Percentiles rank a stretch among this genome's conserved stretches.
phyloP scores from a whole-genome alignment of 2,113 vertebrate species.

The Crotalus tigris region DNA sequence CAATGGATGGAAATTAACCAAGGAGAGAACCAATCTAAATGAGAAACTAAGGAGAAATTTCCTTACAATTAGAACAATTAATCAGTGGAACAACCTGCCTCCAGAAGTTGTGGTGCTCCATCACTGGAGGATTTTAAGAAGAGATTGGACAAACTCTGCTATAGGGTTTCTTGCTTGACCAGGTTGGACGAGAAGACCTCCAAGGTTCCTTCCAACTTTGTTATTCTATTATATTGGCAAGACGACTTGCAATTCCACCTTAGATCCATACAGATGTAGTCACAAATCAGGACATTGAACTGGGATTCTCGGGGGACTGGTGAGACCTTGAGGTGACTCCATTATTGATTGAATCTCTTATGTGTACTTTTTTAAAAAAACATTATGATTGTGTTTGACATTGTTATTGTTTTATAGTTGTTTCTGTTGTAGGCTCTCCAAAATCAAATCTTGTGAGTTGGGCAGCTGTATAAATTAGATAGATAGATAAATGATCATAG shows the following conservation, averaged over 20 bases:
- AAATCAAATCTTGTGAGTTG: not conserved
- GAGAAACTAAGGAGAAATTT: not conserved
- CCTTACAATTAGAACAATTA: not conserved
- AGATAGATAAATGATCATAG: constrained; percentile 38
- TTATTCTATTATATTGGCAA: not conserved
- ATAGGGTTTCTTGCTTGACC: not conserved
- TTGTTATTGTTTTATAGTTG: not conserved
- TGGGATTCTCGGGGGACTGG: not conserved
- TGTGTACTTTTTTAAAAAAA: not conserved
- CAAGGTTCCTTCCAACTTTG: not conserved
- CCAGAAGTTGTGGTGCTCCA: not conserved
- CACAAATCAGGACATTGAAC: not conserved
- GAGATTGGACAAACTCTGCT: not conserved
- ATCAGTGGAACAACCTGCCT: not conserved
- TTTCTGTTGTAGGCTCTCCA: not conserved
- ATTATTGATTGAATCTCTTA: not conserved
- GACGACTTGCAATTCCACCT: not conserved
- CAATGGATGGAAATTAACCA: not conserved
- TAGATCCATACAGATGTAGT: not conserved
- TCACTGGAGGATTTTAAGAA: not conserved
- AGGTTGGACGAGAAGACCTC: not conserved
- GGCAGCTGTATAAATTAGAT: not conserved
- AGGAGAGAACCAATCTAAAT: not conserved
- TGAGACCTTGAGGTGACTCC: not conserved
- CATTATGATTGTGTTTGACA: not conserved